Evolutionary conservation across 2,113 vertebrate species (phyloP).

Genomic region (Formicarius rufipectus): DNA sequence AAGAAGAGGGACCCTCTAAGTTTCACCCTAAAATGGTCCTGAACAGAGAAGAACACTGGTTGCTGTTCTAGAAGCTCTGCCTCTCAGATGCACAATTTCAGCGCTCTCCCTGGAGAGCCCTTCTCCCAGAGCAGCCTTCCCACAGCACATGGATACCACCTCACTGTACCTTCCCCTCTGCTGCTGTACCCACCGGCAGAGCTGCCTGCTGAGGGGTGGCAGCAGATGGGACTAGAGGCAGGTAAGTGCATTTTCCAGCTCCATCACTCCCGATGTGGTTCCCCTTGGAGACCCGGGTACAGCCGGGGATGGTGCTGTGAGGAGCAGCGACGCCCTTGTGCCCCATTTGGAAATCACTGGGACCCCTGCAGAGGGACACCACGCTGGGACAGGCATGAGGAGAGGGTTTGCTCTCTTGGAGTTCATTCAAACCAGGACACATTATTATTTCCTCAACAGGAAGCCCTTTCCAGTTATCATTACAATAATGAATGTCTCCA

Average conservation of each 20-base stretch:
- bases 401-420: not conserved
- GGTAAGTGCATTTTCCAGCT: not conserved
- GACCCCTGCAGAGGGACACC: not conserved
- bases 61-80: not conserved
- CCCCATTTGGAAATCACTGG: accelerated
- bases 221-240: not conserved
- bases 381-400: not conserved
- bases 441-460: constrained; percentile 57
- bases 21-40: not conserved
- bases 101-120: not conserved
- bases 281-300: not conserved
- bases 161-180: too few species aligned
- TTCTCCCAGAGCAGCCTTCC: not conserved
- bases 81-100: not conserved
- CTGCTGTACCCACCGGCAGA: too few species aligned
- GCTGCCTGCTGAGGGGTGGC: accelerated
- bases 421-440: constrained; percentile 23
- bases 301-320: not conserved
- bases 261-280: not conserved
- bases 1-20: not conserved
- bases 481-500: constrained; percentile 47
- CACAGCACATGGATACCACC: not conserved
- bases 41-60: not conserved
- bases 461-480: constrained; percentile 51
- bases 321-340: not conserved